Percentiles rank a stretch among this genome's conserved stretches.
Evolutionary conservation across 2,888 invertebrate genomes (phyloP).

Genomic region (Poecilobothrus nobilitatus): DNA sequence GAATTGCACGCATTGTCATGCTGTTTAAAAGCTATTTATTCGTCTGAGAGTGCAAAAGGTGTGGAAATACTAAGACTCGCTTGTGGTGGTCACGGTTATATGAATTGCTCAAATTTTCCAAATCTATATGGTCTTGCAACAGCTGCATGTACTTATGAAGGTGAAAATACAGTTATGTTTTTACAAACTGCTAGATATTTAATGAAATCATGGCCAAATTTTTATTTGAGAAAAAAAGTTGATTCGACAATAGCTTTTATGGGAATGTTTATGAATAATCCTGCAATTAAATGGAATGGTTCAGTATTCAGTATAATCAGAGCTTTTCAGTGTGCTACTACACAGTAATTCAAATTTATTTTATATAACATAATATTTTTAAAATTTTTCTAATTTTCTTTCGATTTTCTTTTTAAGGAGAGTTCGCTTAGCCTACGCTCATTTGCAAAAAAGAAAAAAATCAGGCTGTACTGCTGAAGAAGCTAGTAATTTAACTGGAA

Average conservation of each 20-base stretch:
- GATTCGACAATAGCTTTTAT: slow-evolving; percentile 66
- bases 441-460: slow-evolving; percentile 59
- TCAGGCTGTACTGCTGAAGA: slow-evolving; percentile 59
- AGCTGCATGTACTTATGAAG: slow-evolving; percentile 88
- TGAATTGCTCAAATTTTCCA: slow-evolving; percentile 74
- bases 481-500: slow-evolving; percentile 80
- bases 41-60: slow-evolving; percentile 59
- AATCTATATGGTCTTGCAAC: slow-evolving; percentile 68
- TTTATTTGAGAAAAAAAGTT: slow-evolving; percentile 49
- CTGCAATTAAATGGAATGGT: slow-evolving; percentile 31
- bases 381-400: no score
- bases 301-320: slow-evolving; percentile 39
- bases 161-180: slow-evolving; percentile 88
- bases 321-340: slow-evolving; percentile 45
- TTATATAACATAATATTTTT: no score
- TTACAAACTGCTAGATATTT: slow-evolving; percentile 81
- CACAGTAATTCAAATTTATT: slow-evolving; percentile 36
- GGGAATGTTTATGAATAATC: slow-evolving; percentile 26
- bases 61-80: slow-evolving; percentile 76
- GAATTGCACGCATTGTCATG: slow-evolving; percentile 81
- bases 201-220: slow-evolving; percentile 67
- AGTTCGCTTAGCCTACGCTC: slow-evolving; percentile 58
- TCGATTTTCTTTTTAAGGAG: slow-evolving; percentile 48
- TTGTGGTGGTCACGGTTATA: slow-evolving; percentile 94
- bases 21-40: slow-evolving; percentile 78